phyloP scores from a whole-genome alignment of 2,113 vertebrate genomes.

The Lophius piscatorius region DNA sequence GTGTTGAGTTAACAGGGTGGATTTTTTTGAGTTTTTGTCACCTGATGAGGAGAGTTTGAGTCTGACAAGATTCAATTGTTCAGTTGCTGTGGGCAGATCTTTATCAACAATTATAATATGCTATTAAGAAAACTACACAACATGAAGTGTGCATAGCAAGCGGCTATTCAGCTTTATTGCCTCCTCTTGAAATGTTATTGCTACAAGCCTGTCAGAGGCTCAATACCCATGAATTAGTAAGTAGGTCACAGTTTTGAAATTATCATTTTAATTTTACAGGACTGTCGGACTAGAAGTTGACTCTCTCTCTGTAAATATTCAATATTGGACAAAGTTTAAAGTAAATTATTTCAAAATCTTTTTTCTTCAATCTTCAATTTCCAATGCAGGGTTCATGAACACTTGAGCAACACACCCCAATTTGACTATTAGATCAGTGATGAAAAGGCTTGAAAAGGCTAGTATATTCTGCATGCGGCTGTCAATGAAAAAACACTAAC shows the following conservation, averaged over 20 bases:
- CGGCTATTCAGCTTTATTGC: constrained; percentile 51
- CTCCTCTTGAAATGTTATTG: constrained; percentile 54
- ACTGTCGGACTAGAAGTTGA: constrained; percentile 28
- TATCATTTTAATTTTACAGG: constrained; percentile 59
- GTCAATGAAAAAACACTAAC: constrained; percentile 28
- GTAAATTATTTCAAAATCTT: constrained; percentile 25
- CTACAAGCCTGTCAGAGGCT: constrained; percentile 51
- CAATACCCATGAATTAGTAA: constrained; percentile 67
- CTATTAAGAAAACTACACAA: constrained; percentile 44
- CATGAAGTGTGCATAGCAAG: constrained; percentile 28
- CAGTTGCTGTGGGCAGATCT: too few species aligned
- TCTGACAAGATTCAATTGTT: too few species aligned
- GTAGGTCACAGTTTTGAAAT: constrained; percentile 52
- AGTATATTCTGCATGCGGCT: constrained; percentile 47
- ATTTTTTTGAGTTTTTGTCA: too few species aligned
- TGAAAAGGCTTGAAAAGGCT: constrained; percentile 31
- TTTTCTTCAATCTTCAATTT: constrained; percentile 20
- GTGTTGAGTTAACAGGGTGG: too few species aligned
- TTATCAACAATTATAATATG: constrained; percentile 36
- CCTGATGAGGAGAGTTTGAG: too few species aligned
- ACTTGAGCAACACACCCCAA: background rate
- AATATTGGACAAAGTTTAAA: constrained; percentile 45
- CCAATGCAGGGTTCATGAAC: constrained; percentile 20
- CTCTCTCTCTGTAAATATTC: constrained; percentile 13
- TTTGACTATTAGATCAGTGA: background rate